A percentile compares a stretch with the other conserved stretches of the same genome.
Conservation (phyloP, 2,888 invertebrate species). For the Ditylenchus weischeri region DNA sequence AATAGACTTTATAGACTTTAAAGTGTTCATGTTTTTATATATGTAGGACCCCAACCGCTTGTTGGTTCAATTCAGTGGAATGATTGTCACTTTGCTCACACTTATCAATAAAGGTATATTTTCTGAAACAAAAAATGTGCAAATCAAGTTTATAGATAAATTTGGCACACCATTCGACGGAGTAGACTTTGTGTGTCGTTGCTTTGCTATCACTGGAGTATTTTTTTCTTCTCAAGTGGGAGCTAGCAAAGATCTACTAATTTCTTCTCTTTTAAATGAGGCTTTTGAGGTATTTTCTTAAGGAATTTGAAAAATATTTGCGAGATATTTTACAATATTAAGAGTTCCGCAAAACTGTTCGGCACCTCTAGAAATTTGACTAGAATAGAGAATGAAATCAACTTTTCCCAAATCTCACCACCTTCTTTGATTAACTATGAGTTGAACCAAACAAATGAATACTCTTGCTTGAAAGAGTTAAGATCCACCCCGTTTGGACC, state of each 20-base stretch:
- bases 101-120: constrained; percentile 20
- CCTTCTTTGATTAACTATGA: background rate
- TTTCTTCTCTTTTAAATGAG: constrained; percentile 21
- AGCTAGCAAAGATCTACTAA: constrained; percentile 17
- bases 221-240: constrained; percentile 21
- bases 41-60: constrained; percentile 18
- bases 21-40: background rate
- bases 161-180: constrained; percentile 24
- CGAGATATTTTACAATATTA: too few species aligned
- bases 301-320: too few species aligned
- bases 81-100: constrained; percentile 18
- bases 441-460: background rate
- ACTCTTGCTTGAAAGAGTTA: constrained; percentile 12
- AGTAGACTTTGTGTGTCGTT: constrained; percentile 23
- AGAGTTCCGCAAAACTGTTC: constrained; percentile 7
- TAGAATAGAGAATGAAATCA: constrained; percentile 5
- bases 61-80: constrained; percentile 19
- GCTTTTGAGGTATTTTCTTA: constrained; percentile 21
- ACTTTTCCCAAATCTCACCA: constrained; percentile 1
- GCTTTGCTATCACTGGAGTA: constrained; percentile 21
- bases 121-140: too few species aligned
- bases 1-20: too few species aligned
- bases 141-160: background rate
- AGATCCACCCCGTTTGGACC: constrained; percentile 15
- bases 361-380: constrained; percentile 4